Conservation (phyloP, 1,140 invertebrate species). For the Diachasmimorpha longicaudata region DNA sequence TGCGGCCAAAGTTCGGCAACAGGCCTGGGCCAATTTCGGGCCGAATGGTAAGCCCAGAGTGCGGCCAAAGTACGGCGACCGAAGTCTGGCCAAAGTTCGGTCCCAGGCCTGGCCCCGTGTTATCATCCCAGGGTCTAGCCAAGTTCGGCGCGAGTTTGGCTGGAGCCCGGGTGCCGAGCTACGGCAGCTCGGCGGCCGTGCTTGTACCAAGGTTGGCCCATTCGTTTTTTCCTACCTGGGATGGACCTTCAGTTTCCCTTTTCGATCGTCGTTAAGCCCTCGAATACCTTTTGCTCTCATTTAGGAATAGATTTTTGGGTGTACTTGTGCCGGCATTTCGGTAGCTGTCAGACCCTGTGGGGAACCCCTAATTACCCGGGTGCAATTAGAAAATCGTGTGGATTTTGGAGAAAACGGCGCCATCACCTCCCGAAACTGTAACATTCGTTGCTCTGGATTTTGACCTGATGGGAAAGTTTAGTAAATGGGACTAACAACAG, state of each 20-base stretch:
- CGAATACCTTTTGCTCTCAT: background rate
- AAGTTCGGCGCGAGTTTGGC: too few species aligned
- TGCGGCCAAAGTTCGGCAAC: too few species aligned
- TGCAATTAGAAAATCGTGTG: constrained; percentile 44
- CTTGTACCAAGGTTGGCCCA: too few species aligned
- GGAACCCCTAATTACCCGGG: constrained; percentile 36
- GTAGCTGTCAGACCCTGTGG: constrained; percentile 8
- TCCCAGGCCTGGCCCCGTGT: too few species aligned
- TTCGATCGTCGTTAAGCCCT: background rate
- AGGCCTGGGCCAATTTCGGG: too few species aligned
- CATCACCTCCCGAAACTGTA: background rate
- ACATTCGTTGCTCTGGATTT: constrained; percentile 31
- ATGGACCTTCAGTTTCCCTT: background rate
- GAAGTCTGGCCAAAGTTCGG: too few species aligned
- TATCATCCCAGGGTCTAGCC: too few species aligned
- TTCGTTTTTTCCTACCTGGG: too few species aligned
- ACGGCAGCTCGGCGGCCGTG: too few species aligned
- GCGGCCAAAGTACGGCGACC: too few species aligned
- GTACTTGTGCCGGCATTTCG: background rate
- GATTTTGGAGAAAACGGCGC: background rate
- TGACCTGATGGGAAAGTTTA: constrained; percentile 18
- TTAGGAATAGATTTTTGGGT: background rate
- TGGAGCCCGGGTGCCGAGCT: too few species aligned
- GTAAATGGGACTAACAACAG: background rate
- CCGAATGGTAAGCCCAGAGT: too few species aligned